These are phyloP conservation scores for Embidobia sp. DNA, from an alignment of 2,888 invertebrate genomes.

Conservation along the genomic window DNA sequence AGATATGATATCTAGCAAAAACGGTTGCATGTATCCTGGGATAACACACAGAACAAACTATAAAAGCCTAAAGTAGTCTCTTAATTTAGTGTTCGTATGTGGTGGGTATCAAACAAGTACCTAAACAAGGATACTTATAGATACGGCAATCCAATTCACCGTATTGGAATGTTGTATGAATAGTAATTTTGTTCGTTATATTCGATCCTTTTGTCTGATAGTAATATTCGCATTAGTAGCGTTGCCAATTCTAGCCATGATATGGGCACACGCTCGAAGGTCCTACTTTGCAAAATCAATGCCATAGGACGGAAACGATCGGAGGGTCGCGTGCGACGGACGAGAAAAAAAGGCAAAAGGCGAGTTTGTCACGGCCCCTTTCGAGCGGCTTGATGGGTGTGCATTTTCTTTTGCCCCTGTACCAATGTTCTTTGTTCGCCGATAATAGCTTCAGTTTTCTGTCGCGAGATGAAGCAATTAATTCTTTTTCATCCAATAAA, in stretches of 20 bases:
- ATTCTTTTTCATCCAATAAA: constrained; percentile 59
- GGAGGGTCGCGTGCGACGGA: constrained; percentile 59
- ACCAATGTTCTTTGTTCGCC: constrained; percentile 65
- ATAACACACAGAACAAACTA: background rate
- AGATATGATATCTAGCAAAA: background rate
- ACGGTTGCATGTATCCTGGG: constrained; percentile 8
- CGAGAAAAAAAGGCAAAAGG: constrained; percentile 44
- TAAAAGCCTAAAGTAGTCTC: background rate
- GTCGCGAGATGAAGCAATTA: constrained; percentile 66
- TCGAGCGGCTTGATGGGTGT: constrained; percentile 28
- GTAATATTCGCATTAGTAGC: constrained; percentile 31
- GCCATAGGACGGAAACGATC: constrained; percentile 55
- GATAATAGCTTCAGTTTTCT: constrained; percentile 53
- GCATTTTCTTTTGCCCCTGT: constrained; percentile 32
- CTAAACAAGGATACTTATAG: constrained; percentile 32
- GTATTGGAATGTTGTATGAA: constrained; percentile 44
- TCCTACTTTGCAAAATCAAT: constrained; percentile 63
- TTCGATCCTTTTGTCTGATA: constrained; percentile 50
- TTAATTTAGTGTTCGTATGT: constrained; percentile 15
- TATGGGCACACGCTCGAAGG: constrained; percentile 43
- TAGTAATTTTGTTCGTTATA: constrained; percentile 47
- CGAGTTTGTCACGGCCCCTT: constrained; percentile 32
- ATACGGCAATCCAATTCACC: constrained; percentile 37
- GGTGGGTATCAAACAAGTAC: background rate
- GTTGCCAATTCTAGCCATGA: constrained; percentile 45